Conservation (phyloP, 92 coral and sea anemone genomes). For the Heteractis magnifica region DNA sequence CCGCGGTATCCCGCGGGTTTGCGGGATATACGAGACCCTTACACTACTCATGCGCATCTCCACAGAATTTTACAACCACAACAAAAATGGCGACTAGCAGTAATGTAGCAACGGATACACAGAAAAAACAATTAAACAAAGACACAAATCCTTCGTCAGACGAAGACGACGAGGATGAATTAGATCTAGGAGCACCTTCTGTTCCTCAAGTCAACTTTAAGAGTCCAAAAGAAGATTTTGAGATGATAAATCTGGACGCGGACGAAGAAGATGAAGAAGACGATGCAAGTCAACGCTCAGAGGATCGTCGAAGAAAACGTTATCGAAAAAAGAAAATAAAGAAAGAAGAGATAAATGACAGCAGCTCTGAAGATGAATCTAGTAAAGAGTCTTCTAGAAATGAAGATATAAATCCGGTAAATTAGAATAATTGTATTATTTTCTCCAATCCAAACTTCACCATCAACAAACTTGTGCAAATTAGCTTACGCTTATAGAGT, state of each 20-base stretch:
- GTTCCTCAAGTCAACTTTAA: conserved; percentile 52
- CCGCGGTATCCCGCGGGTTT: neutral
- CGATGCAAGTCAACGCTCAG: conserved; percentile 64
- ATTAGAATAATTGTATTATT: neutral
- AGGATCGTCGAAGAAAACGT: conserved; percentile 65
- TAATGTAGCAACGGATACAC: conserved; percentile 45
- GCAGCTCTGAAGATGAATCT: conserved; percentile 93
- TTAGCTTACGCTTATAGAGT: neutral
- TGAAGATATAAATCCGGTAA: conserved; percentile 79
- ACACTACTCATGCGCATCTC: conserved; percentile 30
- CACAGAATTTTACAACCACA: conserved; percentile 15
- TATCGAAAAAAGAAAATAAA: conserved; percentile 83
- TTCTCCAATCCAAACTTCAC: neutral
- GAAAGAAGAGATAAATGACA: conserved; percentile 65
- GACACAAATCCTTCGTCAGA: conserved; percentile 39
- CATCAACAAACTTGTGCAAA: neutral
- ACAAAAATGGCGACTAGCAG: conserved; percentile 78
- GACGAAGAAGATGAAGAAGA: conserved; percentile 90
- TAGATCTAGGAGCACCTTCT: conserved; percentile 68
- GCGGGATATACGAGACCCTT: neutral
- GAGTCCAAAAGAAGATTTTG: conserved; percentile 64
- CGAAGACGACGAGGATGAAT: conserved; percentile 63
- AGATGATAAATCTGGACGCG: conserved; percentile 86
- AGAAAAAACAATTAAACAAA: conserved; percentile 26
- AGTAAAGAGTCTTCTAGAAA: conserved; percentile 32